These are phyloP conservation scores for Sphaerophoria taeniata DNA, from an alignment of 2,888 invertebrate genomes.

Conservation along the genomic window DNA sequence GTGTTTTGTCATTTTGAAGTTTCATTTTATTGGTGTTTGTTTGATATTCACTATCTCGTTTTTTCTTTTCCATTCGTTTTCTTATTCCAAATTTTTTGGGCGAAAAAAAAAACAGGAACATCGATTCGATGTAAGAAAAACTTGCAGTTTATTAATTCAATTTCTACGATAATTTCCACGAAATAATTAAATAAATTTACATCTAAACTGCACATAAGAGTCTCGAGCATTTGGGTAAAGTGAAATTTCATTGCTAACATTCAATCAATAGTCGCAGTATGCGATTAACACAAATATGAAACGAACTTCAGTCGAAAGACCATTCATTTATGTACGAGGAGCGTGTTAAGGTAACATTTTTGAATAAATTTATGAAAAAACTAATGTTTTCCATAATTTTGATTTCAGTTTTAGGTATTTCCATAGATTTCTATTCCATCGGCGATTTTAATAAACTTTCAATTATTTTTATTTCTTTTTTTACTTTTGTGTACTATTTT, in stretches of 20 bases:
- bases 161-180: constrained; percentile 40
- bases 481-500: constrained; percentile 50
- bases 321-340: constrained; percentile 50
- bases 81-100: constrained; percentile 37
- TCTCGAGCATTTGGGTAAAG: constrained; percentile 16
- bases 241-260: constrained; percentile 39
- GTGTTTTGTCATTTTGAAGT: constrained; percentile 71
- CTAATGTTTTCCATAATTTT: constrained; percentile 25
- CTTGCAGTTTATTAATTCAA: constrained; percentile 63
- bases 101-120: constrained; percentile 60
- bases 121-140: constrained; percentile 63
- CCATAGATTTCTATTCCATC: constrained; percentile 20
- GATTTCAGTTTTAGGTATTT: constrained; percentile 12
- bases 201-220: constrained; percentile 25
- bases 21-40: constrained; percentile 68
- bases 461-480: constrained; percentile 42
- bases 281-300: constrained; percentile 60
- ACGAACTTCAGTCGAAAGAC: constrained; percentile 54
- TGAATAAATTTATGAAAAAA: not conserved
- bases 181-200: constrained; percentile 28
- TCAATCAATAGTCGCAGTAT: constrained; percentile 40
- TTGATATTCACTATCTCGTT: constrained; percentile 65
- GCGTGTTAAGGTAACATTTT: constrained; percentile 66
- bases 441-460: constrained; percentile 46
- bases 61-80: constrained; percentile 53